Evolutionary conservation across 2,888 invertebrate genomes (phyloP).

Genomic region (Mimas tiliae): DNA sequence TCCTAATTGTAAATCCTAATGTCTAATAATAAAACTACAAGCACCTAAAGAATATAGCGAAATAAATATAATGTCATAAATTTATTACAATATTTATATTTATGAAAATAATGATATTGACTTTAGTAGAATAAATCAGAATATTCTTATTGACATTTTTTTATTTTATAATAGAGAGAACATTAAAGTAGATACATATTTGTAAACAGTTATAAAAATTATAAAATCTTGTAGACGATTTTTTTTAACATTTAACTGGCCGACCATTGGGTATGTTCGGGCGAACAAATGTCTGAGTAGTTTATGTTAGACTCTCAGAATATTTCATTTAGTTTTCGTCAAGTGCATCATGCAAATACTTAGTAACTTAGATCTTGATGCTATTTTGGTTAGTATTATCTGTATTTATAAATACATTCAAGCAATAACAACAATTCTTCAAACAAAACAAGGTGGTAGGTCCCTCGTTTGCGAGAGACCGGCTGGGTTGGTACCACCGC

Average conservation of each 20-base stretch:
- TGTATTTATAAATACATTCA: too few relatives aligned
- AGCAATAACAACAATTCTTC: too few relatives aligned
- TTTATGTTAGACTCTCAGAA: too few relatives aligned
- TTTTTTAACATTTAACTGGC: neutral
- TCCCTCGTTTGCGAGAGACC: too few relatives aligned
- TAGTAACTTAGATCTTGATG: too few relatives aligned
- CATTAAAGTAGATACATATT: neutral
- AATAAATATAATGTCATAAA: slow-evolving; percentile 3
- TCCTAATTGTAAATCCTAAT: neutral
- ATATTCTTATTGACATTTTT: neutral
- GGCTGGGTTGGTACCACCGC: too few relatives aligned
- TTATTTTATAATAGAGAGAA: slow-evolving; percentile 4
- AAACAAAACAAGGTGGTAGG: too few relatives aligned
- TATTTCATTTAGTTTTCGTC: too few relatives aligned
- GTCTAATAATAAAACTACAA: neutral
- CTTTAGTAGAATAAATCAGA: neutral
- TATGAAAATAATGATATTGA: neutral
- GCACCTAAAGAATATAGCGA: slow-evolving; percentile 1
- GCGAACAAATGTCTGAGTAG: too few relatives aligned
- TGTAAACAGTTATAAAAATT: neutral
- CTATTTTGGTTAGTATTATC: too few relatives aligned
- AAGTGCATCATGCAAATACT: too few relatives aligned
- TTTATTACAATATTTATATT: neutral
- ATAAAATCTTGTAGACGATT: neutral
- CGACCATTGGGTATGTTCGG: neutral